Base-by-base conservation (phyloP, 1,140 invertebrate genomes). In the Ceratina australensis region DNA sequence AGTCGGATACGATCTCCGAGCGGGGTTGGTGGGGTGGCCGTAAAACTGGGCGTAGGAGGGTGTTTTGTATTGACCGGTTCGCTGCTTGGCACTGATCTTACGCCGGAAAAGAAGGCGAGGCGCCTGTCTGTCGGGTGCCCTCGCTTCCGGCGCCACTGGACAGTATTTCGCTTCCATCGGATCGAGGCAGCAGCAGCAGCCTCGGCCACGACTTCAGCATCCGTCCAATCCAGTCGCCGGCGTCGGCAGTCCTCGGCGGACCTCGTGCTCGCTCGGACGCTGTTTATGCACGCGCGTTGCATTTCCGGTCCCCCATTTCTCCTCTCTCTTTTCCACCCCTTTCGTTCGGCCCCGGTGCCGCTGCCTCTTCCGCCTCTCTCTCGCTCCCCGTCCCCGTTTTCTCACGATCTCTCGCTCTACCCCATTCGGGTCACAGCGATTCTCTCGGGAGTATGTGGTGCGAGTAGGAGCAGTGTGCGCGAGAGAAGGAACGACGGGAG, bases 221-320 rank as follows among this genome's bases (percentile, higher is more conserved):
- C 81, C 78, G 69, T 33, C 28, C 28, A 33, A 33, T 33, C 28
- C 28, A 33, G 28, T 33, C 28, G 2, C 5, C 28, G 28, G 28
- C 28, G 80, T 85, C 84, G 84, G 83, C 79, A 80, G 83, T 86
- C 57, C 56, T 85, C 83, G 84, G 76, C 60, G 77, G 54, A 64
- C 66, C 69, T 85, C 83, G 84, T 82, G 77, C 54, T 63, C 50
- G 73, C 66, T 85, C 83, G 82, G 76, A 79, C 76, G 65, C 73
- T 68, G 72, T 56, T 68, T 50, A 80, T 80, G 65, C 57, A 74
- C 50, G 78, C 59, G 64, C 59, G 65, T 80, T 78, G 74, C 67
- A 65, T 71, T 69, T 80, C 74, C 78, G 78, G 72, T 65, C 66
- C 47, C 18, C 24, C 56, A 64, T 79, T 79, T 76, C 72, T 78